phyloP scores from a whole-genome alignment of 1,140 invertebrate species.

The Himalopsyche phryganea region DNA sequence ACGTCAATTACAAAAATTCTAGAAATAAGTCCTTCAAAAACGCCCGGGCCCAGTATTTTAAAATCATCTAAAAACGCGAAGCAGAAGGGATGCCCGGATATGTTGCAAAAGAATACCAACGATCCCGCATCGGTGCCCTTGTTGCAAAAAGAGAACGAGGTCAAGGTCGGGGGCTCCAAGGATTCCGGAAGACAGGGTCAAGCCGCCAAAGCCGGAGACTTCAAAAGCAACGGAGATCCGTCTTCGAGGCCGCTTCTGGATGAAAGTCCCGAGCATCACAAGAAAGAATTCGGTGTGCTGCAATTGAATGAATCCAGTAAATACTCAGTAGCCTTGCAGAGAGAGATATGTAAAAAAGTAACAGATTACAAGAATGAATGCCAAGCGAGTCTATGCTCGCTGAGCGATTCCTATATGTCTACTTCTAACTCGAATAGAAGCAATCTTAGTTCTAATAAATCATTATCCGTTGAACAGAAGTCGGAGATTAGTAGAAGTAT shows the following conservation, averaged over 20 bases:
- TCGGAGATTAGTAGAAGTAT: too few species aligned
- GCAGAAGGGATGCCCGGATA: slow-evolving; percentile 45
- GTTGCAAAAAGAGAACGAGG: slow-evolving; percentile 42
- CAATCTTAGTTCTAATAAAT: too few species aligned
- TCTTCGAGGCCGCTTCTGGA: slow-evolving; percentile 17
- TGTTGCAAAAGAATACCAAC: slow-evolving; percentile 40
- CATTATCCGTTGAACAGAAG: too few species aligned
- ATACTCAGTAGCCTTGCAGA: too few species aligned
- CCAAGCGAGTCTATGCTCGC: too few species aligned
- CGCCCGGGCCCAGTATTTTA: slow-evolving; percentile 39
- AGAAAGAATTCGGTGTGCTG: slow-evolving; percentile 10
- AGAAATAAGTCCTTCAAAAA: slow-evolving; percentile 44
- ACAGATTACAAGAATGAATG: too few species aligned
- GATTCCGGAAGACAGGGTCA: slow-evolving; percentile 3
- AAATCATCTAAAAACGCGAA: slow-evolving; percentile 47
- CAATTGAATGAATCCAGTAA: too few species aligned
- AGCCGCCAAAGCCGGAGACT: slow-evolving; percentile 7
- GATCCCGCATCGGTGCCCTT: slow-evolving; percentile 48
- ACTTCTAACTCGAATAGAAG: too few species aligned
- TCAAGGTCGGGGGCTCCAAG: not conserved
- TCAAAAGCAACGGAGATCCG: slow-evolving; percentile 13
- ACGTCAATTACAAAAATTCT: slow-evolving; percentile 43
- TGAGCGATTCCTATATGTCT: too few species aligned
- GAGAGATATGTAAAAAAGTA: too few species aligned
- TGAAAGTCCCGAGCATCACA: slow-evolving; percentile 18